phyloP scores from a whole-genome alignment of 2,113 vertebrate species.

The Melanostigma gelatinosum region DNA sequence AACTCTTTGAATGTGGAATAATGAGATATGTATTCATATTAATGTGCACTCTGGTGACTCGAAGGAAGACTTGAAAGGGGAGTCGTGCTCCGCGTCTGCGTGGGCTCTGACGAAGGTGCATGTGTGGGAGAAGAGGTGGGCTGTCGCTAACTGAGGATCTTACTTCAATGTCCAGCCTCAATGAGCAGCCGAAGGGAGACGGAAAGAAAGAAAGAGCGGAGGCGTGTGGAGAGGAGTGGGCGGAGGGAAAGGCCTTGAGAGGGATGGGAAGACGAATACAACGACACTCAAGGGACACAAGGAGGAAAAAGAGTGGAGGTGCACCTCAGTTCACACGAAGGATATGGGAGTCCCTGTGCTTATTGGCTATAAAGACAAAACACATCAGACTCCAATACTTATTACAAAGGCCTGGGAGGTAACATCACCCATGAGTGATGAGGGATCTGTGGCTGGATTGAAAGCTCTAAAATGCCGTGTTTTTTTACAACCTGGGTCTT shows the following conservation, averaged over 20 bases:
- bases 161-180: slow-evolving; percentile 30
- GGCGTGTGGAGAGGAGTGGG: slow-evolving; percentile 27
- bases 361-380: slow-evolving; percentile 33
- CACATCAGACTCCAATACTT: slow-evolving; percentile 1
- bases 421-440: slow-evolving; percentile 23
- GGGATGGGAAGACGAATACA: slow-evolving; percentile 37
- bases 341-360: slow-evolving; percentile 27
- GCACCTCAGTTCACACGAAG: slow-evolving; percentile 23
- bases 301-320: slow-evolving; percentile 18
- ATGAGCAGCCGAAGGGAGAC: neutral
- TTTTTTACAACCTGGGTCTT: neutral
- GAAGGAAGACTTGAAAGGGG: slow-evolving; percentile 52
- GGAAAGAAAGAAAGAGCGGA: slow-evolving; percentile 8
- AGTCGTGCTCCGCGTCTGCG: slow-evolving; percentile 26
- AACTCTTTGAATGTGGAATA: slow-evolving; percentile 38
- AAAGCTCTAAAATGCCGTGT: slow-evolving; percentile 7
- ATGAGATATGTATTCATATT: slow-evolving; percentile 52
- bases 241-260: slow-evolving; percentile 41
- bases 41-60: slow-evolving; percentile 21
- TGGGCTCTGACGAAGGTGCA: slow-evolving; percentile 29
- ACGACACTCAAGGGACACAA: slow-evolving; percentile 23
- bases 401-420: slow-evolving; percentile 15
- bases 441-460: slow-evolving; percentile 11
- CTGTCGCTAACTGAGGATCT: neutral
- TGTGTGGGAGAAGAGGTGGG: slow-evolving; percentile 42